Base-by-base conservation (phyloP, 2,888 invertebrate genomes). In the Pammene fasciana region DNA sequence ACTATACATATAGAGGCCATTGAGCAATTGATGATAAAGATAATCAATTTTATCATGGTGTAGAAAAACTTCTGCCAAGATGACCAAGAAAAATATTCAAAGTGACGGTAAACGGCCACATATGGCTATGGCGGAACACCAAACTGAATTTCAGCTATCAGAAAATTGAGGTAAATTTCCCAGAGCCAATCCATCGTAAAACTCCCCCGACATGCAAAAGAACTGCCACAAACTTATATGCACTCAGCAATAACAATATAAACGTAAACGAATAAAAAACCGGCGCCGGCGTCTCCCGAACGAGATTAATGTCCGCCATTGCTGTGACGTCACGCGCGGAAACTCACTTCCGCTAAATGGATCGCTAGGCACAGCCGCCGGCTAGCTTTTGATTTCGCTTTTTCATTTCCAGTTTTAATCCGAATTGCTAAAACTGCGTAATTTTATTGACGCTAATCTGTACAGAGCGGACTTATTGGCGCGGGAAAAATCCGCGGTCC, bases 331-430 rank as follows among this genome's bases (percentile, higher is more conserved):
- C 68, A 73, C 70, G 70, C 67, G 70, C 65, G 65, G 62, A 68
- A 71, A 62, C 71, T 67, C 65, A 61, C 65, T 68, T 72, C 70
- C 72, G 72, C 70, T 68, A 59, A 70, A 72, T 57, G 72, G 73
- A 68, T 72, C 72, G 70, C 57, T 66, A 61, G 70, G 60, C 70
- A 70, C 68, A 68, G 61, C 72, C 71, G 65, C 72, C 70, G 34
- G 72, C 72, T 54, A 67, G 72, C 72, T 62, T 62, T 70, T 72
- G 67, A 66, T 57, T 72, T 65, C 65, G 57, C 62, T 50, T 57
- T 70, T 70, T 70, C 64, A 71, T 68, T 67, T 65, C 73, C 72
- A 70, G 67, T 72, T 75, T 75, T 74, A 75, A 78, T 76, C 74
- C 76, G 71, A 67, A 68, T 70, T 70, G 70, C 65, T 70, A 65